phyloP scores from a whole-genome alignment of 2,797 vertebrate genomes.

The Pristis pectinata region DNA sequence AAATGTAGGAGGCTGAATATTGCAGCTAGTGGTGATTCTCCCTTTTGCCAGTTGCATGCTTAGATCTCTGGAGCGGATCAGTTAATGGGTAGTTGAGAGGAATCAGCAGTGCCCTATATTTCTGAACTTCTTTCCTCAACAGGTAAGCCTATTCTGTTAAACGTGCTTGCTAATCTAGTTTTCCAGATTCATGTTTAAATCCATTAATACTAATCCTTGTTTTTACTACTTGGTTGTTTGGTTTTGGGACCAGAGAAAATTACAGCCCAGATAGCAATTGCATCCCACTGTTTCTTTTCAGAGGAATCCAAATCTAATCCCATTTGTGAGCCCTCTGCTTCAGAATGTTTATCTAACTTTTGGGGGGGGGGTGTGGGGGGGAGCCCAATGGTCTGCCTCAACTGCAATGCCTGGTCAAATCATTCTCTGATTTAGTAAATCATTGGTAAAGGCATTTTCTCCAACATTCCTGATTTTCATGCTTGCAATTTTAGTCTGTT shows the following conservation, averaged over 20 bases:
- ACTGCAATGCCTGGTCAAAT: background rate
- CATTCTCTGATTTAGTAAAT: background rate
- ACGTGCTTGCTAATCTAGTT: background rate
- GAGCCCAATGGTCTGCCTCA: background rate
- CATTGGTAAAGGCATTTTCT: background rate
- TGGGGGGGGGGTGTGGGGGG: too few relatives aligned
- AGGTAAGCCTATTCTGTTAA: conserved; percentile 25
- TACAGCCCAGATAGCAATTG: background rate
- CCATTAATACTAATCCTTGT: background rate
- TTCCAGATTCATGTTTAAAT: background rate
- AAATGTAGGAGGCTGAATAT: conserved; percentile 4
- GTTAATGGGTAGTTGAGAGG: conserved; percentile 22
- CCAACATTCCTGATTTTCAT: background rate
- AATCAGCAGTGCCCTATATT: background rate
- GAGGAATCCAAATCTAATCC: background rate
- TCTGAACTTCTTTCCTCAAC: background rate
- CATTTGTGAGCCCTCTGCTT: background rate
- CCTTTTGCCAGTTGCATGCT: background rate
- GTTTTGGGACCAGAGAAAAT: background rate
- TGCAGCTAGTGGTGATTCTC: background rate
- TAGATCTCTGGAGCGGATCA: conserved; percentile 2
- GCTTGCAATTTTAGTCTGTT: background rate
- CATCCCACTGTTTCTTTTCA: background rate
- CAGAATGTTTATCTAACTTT: background rate
- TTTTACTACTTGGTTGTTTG: background rate